Percentiles rank a stretch among this genome's conserved stretches.
phyloP scores from a whole-genome alignment of 2,888 invertebrate species.

The Napeogenes inachia region DNA sequence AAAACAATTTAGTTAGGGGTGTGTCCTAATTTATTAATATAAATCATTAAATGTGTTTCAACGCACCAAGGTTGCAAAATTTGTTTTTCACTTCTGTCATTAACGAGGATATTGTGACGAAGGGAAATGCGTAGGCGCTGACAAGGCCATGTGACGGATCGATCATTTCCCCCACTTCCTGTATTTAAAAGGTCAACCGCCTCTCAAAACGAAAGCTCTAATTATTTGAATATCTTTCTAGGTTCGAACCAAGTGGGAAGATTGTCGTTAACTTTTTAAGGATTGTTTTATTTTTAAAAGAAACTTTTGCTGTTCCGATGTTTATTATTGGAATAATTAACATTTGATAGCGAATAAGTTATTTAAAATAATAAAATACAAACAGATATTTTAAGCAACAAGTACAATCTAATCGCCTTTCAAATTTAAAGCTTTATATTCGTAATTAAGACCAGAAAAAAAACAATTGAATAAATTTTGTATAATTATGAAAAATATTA shows the following conservation, averaged over 20 bases:
- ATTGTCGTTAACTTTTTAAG: no score
- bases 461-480: no score
- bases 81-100: constrained; percentile 19
- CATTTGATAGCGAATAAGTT: no score
- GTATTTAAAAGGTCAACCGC: constrained; percentile 49
- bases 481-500: no score
- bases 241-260: no score
- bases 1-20: not conserved
- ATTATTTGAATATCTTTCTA: constrained; percentile 16
- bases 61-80: constrained; percentile 10
- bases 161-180: constrained; percentile 67
- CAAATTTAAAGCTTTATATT: constrained; percentile 31
- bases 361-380: no score
- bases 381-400: not conserved
- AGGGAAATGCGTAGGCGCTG: constrained; percentile 28
- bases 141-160: constrained; percentile 50
- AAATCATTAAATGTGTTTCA: not conserved
- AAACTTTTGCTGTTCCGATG: no score
- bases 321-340: no score
- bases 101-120: constrained; percentile 22
- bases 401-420: constrained; percentile 42
- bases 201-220: constrained; percentile 44
- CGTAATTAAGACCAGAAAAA: no score
- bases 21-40: not conserved
- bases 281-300: no score